Evolutionary conservation across 2,888 invertebrate genomes (phyloP).

Genomic region (Drosophila paracracens): DNA sequence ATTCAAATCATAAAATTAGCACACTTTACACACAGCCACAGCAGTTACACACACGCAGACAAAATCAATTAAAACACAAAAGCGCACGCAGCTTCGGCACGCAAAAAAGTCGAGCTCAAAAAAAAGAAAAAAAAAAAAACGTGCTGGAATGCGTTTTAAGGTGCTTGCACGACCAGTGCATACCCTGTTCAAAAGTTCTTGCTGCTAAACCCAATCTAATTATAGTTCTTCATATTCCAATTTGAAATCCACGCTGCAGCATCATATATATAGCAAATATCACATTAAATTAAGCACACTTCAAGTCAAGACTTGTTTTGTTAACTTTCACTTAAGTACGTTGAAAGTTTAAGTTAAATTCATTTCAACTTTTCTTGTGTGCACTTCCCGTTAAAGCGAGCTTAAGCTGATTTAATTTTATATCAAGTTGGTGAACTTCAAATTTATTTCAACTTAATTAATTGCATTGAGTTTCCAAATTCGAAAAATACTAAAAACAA

Average conservation of each 20-base stretch:
- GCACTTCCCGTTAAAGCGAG: background rate
- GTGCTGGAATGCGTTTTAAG: slow-evolving; percentile 31
- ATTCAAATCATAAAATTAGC: slow-evolving; percentile 77
- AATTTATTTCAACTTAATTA: background rate
- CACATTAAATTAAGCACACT: background rate
- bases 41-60: slow-evolving; percentile 16
- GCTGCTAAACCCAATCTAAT: background rate
- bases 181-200: slow-evolving; percentile 17
- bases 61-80: slow-evolving; percentile 77
- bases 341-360: background rate
- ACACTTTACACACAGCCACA: slow-evolving; percentile 58
- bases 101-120: slow-evolving; percentile 25
- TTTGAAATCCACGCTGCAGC: background rate
- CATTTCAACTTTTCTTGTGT: background rate
- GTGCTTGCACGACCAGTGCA: background rate
- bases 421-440: background rate
- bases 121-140: slow-evolving; percentile 26
- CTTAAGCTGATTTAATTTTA: background rate
- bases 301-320: background rate
- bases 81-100: slow-evolving; percentile 50
- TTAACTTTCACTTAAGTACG: background rate
- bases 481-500: background rate
- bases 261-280: background rate
- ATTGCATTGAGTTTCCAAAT: background rate
- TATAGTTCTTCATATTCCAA: background rate